Conservation (phyloP, 2,888 invertebrate genomes). For the Sycophila texana region DNA sequence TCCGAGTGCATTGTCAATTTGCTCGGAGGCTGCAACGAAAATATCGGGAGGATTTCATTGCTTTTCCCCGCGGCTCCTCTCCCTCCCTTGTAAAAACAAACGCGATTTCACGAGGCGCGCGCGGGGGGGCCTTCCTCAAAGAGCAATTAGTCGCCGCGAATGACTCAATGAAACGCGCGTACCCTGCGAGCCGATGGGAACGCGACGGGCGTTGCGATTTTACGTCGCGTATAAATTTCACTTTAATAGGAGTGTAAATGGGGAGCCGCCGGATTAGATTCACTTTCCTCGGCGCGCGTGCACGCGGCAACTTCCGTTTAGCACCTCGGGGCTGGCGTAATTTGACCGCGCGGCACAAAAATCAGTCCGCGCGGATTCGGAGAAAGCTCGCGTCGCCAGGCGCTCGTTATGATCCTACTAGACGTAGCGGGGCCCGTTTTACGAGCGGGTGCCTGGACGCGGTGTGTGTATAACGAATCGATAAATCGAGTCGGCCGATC, state of each 20-base stretch:
- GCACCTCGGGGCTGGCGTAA: slow-evolving; percentile 5
- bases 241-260: no score
- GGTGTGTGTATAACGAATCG: slow-evolving; percentile 4
- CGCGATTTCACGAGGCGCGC: no score
- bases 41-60: neutral
- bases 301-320: neutral
- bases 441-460: neutral
- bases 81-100: no score
- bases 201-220: no score
- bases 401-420: neutral
- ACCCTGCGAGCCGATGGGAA: no score
- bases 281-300: neutral
- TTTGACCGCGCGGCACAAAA: neutral
- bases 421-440: neutral
- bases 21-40: neutral
- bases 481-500: slow-evolving; percentile 22
- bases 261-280: neutral
- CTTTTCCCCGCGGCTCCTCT: no score
- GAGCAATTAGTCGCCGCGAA: no score
- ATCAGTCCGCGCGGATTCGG: slow-evolving; percentile 12
- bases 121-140: no score
- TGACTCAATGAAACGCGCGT: no score
- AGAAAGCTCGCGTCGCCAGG: neutral
- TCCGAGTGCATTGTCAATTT: slow-evolving; percentile 27
- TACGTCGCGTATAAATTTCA: no score